Evolutionary conservation across 2,113 vertebrate species (phyloP).

Genomic region (Beaufortia kweichowensis): DNA sequence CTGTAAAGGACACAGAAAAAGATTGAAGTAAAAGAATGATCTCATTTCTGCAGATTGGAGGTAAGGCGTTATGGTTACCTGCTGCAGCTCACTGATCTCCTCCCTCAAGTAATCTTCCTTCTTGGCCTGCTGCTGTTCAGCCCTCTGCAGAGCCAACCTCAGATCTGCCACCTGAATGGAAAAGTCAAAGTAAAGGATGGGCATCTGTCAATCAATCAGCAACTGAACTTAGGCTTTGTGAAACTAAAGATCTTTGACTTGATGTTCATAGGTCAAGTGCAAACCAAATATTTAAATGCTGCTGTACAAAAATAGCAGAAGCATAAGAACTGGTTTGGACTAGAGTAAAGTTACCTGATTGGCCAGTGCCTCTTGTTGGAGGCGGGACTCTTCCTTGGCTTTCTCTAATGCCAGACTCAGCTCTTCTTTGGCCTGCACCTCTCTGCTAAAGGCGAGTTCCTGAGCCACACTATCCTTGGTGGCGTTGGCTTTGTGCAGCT

Average conservation of each 20-base stretch:
- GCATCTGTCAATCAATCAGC: neutral
- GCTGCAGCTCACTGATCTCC: constrained; percentile 91
- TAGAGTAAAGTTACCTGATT: constrained; percentile 77
- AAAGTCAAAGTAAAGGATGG: neutral
- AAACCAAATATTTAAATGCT: neutral
- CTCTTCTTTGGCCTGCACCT: constrained; percentile 88
- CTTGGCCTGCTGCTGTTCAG: constrained; percentile 90
- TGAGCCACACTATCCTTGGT: constrained; percentile 90
- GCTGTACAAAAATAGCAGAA: neutral
- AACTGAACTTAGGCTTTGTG: neutral
- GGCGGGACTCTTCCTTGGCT: constrained; percentile 85
- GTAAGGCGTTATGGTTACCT: constrained; percentile 72
- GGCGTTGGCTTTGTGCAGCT: constrained; percentile 90
- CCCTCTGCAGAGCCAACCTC: constrained; percentile 86
- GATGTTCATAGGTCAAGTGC: too few relatives aligned
- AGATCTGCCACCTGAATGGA: constrained; percentile 86
- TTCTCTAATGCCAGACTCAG: constrained; percentile 84
- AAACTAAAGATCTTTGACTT: too few relatives aligned
- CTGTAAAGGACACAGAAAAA: constrained; percentile 63
- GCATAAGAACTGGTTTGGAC: too few relatives aligned
- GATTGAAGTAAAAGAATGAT: neutral
- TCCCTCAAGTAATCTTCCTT: constrained; percentile 97
- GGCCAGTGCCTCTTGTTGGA: constrained; percentile 88
- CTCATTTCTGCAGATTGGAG: neutral
- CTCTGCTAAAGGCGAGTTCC: constrained; percentile 84